Base-by-base conservation (phyloP, 1,140 invertebrate species). In the Probaryconus sp. region DNA sequence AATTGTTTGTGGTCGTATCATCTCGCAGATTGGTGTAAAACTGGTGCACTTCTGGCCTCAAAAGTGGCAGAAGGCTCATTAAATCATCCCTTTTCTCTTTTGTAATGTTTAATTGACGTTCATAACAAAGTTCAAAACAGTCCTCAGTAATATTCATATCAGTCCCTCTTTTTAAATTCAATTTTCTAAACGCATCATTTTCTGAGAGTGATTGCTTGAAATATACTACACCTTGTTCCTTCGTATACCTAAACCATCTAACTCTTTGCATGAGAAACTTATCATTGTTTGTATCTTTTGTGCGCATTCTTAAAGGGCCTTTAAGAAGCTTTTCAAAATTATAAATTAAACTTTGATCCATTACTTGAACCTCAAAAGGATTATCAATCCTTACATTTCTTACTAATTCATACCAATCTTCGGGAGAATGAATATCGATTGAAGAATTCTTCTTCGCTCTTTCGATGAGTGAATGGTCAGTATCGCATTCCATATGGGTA, bases 381-480 rank as follows among this genome's bases (percentile, higher is more conserved):
- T 60, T 61, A 0, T 18, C 18, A 6, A 2, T 10, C 16, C 14
- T 58, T 5, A 31, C 31, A 11, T 20, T 51, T 21, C 7, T 20
- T 14, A 69, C 55, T n/a, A 69, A 53, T 0, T 60, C 1, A 10
- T 69, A 61, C 48, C 55, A 69, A 38, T 69, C 55, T 37, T 45
- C 33, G 21, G 65, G 65, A 7, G 1, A 50, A 11, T n/a, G n/a
- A n/a, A n/a, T n/a, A n/a, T n/a, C n/a, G n/a, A n/a, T n/a, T n/a
- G n/a, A n/a, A n/a, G n/a, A n/a, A n/a, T n/a, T 58, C 20, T 56
- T 68, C 20, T 68, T 68, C 3, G 53, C 38, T 45, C 24, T 38
- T 72, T 83, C 79, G 10, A 85, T 83, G 14, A 69, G 7, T 0
- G 74, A 70, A 64, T 83, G 80, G 42, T 81, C 78, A 16, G 33